Evolutionary conservation across 2,888 invertebrate genomes (phyloP).

Genomic region (Caenorhabditis sp.): DNA sequence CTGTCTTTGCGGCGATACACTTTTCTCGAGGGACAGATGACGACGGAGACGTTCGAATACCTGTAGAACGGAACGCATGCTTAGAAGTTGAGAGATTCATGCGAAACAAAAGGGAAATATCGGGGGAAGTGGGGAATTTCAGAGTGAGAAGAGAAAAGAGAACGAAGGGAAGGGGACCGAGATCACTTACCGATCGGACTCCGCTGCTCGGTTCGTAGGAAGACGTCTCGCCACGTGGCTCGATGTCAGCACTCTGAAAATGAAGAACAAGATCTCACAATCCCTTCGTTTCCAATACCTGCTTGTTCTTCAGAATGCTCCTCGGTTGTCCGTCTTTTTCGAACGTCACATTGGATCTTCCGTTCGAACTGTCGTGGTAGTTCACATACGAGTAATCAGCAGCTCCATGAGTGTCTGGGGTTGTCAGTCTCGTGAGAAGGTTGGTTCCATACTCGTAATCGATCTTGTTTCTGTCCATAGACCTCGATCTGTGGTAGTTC

Average conservation of each 20-base stretch:
- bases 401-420: slow-evolving; percentile 63
- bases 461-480: slow-evolving; percentile 67
- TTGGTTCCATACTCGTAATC: slow-evolving; percentile 54
- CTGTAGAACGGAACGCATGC: slow-evolving; percentile 53
- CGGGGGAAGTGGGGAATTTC: too few species aligned
- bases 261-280: neutral
- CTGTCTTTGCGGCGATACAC: slow-evolving; percentile 64
- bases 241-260: slow-evolving; percentile 65
- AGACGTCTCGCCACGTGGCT: slow-evolving; percentile 58
- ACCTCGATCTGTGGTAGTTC: slow-evolving; percentile 62
- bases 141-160: slow-evolving; percentile 9
- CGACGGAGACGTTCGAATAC: slow-evolving; percentile 71
- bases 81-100: slow-evolving; percentile 54
- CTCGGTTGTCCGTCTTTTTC: slow-evolving; percentile 64
- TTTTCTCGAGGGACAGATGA: slow-evolving; percentile 75
- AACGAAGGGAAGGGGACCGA: slow-evolving; percentile 2
- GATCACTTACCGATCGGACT: slow-evolving; percentile 55
- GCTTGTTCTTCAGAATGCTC: slow-evolving; percentile 77
- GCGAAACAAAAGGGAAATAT: slow-evolving; percentile 25
- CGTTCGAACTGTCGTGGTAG: slow-evolving; percentile 74
- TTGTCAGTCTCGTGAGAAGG: slow-evolving; percentile 30
- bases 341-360: slow-evolving; percentile 51
- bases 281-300: slow-evolving; percentile 59
- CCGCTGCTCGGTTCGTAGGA: slow-evolving; percentile 51
- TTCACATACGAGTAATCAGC: slow-evolving; percentile 75